These are phyloP conservation scores for Sycophila sp. DNA, from an alignment of 1,140 invertebrate species.

Conservation along the genomic window DNA sequence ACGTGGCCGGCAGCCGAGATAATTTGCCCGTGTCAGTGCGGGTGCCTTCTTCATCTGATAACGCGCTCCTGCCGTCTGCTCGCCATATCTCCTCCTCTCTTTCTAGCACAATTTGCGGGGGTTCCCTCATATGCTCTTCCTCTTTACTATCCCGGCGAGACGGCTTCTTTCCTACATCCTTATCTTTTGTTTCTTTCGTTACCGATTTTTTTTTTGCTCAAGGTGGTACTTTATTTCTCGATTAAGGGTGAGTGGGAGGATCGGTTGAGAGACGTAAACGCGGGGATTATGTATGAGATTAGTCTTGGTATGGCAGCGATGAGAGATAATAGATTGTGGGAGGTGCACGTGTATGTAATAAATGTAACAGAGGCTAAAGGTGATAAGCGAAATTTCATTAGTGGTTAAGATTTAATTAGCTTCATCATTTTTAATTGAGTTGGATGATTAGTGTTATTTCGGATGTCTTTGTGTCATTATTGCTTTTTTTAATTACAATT, in stretches of 20 bases:
- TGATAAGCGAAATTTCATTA: constrained; percentile 6
- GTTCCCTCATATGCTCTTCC: not conserved
- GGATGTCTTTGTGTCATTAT: no score
- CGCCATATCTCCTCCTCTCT: no score
- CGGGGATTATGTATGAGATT: not conserved
- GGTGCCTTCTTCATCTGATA: constrained; percentile 41
- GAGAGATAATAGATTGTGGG: not conserved
- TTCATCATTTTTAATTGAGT: no score
- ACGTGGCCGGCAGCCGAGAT: constrained; percentile 59
- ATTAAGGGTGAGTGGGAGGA: not conserved
- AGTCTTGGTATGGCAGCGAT: not conserved
- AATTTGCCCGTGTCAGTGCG: constrained; percentile 55
- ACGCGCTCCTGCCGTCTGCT: no score
- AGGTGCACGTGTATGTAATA: no score
- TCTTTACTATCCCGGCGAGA: not conserved
- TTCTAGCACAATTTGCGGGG: no score
- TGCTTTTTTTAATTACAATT: no score
- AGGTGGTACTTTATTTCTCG: not conserved
- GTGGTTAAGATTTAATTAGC: not conserved
- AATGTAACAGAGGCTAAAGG: no score
- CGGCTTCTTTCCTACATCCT: not conserved
- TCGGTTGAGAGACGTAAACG: not conserved
- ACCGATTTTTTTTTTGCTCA: not conserved
- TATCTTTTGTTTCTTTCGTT: not conserved
- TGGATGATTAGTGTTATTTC: no score